These are phyloP conservation scores for Tenodera sinensis DNA, from an alignment of 2,888 invertebrate genomes.

Conservation along the genomic window DNA sequence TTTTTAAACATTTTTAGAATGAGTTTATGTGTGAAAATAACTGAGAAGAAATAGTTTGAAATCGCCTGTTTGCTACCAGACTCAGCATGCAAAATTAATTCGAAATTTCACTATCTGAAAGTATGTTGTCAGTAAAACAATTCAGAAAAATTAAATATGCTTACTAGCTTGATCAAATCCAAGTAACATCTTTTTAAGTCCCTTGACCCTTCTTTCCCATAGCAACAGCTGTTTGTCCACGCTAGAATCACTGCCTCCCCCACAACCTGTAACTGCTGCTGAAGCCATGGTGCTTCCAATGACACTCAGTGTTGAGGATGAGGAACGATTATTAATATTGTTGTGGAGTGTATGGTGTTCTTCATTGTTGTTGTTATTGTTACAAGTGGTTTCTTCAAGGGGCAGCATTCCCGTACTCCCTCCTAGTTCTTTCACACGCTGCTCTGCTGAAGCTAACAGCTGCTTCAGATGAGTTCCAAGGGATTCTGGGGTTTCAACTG, in stretches of 20 bases:
- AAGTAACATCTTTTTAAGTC: slow-evolving; percentile 73
- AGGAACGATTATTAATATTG: slow-evolving; percentile 47
- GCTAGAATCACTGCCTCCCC: slow-evolving; percentile 64
- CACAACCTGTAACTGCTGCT: slow-evolving; percentile 56
- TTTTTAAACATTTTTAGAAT: too few relatives aligned
- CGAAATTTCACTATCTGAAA: too few relatives aligned
- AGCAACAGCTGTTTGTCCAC: slow-evolving; percentile 80
- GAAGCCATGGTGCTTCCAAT: slow-evolving; percentile 48
- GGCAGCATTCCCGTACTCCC: slow-evolving; percentile 41
- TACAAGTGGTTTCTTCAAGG: slow-evolving; percentile 29
- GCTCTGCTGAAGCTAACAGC: slow-evolving; percentile 77
- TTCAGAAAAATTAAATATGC: slow-evolving; percentile 35
- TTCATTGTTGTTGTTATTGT: slow-evolving; percentile 30
- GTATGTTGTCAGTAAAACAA: too few relatives aligned
- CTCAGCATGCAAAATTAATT: too few relatives aligned
- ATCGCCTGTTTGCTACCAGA: too few relatives aligned
- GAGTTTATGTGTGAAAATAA: too few relatives aligned
- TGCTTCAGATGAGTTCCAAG: slow-evolving; percentile 72
- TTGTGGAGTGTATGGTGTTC: slow-evolving; percentile 39
- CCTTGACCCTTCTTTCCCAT: slow-evolving; percentile 81
- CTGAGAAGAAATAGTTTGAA: too few relatives aligned
- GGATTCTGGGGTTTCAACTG: slow-evolving; percentile 69
- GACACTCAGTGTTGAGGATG: slow-evolving; percentile 54
- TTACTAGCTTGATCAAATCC: slow-evolving; percentile 83
- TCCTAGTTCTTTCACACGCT: slow-evolving; percentile 74